phyloP scores from a whole-genome alignment of 2,888 invertebrate species.

The Neoaliturus tenellus region DNA sequence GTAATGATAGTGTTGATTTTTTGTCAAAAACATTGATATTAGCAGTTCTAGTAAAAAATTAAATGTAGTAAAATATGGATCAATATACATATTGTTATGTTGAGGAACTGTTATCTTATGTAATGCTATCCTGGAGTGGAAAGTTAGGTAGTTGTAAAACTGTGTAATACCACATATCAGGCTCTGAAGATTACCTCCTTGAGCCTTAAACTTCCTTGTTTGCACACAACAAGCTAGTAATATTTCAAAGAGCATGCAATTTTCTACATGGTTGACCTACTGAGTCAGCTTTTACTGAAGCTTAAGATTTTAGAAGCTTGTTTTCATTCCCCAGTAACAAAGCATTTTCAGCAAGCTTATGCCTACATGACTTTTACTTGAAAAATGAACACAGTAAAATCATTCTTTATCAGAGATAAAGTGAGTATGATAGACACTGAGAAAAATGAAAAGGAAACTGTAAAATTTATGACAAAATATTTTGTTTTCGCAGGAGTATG shows the following conservation, averaged over 20 bases:
- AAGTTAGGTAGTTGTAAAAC: neutral
- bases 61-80: too few species aligned
- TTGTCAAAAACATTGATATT: too few species aligned
- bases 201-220: neutral
- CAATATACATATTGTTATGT: too few species aligned
- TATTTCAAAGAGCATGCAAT: neutral
- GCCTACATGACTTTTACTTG: too few species aligned
- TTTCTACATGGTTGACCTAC: too few species aligned
- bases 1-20: too few species aligned
- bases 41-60: too few species aligned
- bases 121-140: neutral
- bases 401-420: neutral
- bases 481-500: slow-evolving; percentile 20
- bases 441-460: neutral
- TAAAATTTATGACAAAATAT: slow-evolving; percentile 5
- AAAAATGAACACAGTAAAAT: neutral
- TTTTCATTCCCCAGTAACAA: too few species aligned
- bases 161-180: neutral
- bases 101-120: neutral
- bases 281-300: too few species aligned
- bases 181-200: neutral
- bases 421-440: neutral
- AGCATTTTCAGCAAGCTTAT: too few species aligned
- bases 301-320: too few species aligned
- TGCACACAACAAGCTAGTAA: too few species aligned